A percentile compares a stretch with the other conserved stretches of the same genome.
Evolutionary conservation across 2,888 invertebrate genomes (phyloP).

Genomic region (Drosophila niveifrons): DNA sequence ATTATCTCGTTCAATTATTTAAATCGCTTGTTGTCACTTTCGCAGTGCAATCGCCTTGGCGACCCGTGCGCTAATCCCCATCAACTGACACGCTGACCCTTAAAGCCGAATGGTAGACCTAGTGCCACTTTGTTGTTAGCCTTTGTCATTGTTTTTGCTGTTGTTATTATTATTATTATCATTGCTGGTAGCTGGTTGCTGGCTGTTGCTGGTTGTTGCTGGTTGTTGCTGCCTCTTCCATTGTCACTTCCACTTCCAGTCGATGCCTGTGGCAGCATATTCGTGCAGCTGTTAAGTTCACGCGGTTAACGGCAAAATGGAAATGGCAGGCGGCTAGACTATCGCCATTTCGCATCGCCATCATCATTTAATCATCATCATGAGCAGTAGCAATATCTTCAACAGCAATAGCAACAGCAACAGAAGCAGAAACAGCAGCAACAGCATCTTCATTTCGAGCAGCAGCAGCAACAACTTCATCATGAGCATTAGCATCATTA

Average conservation of each 20-base stretch:
- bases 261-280: not conserved
- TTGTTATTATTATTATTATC: not conserved
- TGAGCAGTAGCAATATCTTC: constrained; percentile 15
- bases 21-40: constrained; percentile 28
- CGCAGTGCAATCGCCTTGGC: constrained; percentile 26
- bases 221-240: not conserved
- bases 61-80: constrained; percentile 32
- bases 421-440: no score
- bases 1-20: constrained; percentile 31
- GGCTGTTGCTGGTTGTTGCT: not conserved
- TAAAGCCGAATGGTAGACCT: constrained; percentile 4
- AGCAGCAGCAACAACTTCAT: constrained; percentile 6
- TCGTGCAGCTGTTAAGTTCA: constrained; percentile 53
- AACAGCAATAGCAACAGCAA: not conserved
- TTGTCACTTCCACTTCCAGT: no score
- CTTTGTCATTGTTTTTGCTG: constrained; percentile 3
- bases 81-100: constrained; percentile 46
- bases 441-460: not conserved
- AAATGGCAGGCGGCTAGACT: constrained; percentile 58
- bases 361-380: constrained; percentile 42
- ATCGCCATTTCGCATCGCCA: constrained; percentile 43
- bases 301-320: constrained; percentile 59
- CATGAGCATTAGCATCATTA: constrained; percentile 21
- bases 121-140: constrained; percentile 3
- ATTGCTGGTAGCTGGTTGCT: not conserved